A percentile compares a stretch with the other conserved stretches of the same genome.
Conservation (phyloP, 2,888 invertebrate species). For the Leptarthrus brevirostris region DNA sequence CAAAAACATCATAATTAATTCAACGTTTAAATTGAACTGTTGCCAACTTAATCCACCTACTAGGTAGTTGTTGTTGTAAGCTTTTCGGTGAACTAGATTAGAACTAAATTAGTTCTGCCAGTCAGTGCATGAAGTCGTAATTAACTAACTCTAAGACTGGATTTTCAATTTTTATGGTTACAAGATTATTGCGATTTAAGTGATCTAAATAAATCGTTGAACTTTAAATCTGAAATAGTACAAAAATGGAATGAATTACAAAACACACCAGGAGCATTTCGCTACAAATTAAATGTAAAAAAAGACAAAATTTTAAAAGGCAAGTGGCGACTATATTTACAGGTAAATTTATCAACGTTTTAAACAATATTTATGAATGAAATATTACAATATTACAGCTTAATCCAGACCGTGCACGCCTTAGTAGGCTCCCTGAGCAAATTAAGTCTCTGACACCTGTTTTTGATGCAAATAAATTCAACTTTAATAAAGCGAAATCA, state of each 20-base stretch:
- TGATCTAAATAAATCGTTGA: background rate
- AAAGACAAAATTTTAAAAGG: conserved; percentile 59
- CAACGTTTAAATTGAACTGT: too few relatives aligned
- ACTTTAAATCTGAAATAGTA: background rate
- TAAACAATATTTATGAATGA: background rate
- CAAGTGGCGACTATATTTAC: conserved; percentile 58
- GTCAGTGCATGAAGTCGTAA: too few relatives aligned
- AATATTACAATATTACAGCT: conserved; percentile 70
- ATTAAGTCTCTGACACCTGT: conserved; percentile 75
- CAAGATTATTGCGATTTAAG: background rate
- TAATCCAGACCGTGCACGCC: conserved; percentile 76
- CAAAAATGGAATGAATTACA: conserved; percentile 15
- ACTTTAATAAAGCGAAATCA: conserved; percentile 80
- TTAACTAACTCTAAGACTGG: too few relatives aligned
- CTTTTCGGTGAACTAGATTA: too few relatives aligned
- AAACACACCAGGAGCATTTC: conserved; percentile 2
- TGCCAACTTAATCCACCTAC: too few relatives aligned
- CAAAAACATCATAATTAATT: too few relatives aligned
- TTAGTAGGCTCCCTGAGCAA: conserved; percentile 78
- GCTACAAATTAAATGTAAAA: conserved; percentile 57
- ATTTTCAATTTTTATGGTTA: too few relatives aligned
- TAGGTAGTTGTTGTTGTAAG: too few relatives aligned
- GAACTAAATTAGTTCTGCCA: too few relatives aligned
- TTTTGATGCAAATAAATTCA: conserved; percentile 78
- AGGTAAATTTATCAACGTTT: conserved; percentile 57